Evolutionary conservation across 2,113 vertebrate genomes (phyloP).

Genomic region (Zingel zingel): DNA sequence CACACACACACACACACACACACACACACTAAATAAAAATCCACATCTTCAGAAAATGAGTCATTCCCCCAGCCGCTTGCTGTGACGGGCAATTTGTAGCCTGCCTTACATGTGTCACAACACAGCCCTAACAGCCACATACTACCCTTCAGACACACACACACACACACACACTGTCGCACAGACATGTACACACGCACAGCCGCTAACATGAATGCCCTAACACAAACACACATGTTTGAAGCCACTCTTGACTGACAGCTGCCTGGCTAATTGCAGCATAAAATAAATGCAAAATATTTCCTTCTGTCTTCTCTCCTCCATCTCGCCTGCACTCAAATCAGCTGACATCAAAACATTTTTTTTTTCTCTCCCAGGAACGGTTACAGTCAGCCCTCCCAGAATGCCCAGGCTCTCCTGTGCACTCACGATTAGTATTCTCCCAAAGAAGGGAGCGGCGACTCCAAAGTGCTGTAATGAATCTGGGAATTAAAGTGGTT

Average conservation of each 20-base stretch:
- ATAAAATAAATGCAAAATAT: slow-evolving; percentile 33
- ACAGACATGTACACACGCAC: slow-evolving; percentile 18
- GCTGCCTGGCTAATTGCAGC: slow-evolving; percentile 46
- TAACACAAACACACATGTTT: slow-evolving; percentile 29
- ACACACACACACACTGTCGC: slow-evolving; percentile 27
- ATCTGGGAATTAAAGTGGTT: slow-evolving; percentile 72
- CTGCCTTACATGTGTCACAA: slow-evolving; percentile 77
- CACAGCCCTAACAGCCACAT: slow-evolving; percentile 54
- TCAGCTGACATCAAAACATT: slow-evolving; percentile 5
- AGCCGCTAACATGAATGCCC: slow-evolving; percentile 32
- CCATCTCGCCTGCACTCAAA: neutral
- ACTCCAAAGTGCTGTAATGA: slow-evolving; percentile 70
- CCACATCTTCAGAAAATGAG: slow-evolving; percentile 67
- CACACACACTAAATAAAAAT: slow-evolving; percentile 34
- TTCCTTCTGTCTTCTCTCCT: neutral
- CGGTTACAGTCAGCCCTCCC: slow-evolving; percentile 10
- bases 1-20: slow-evolving; percentile 11
- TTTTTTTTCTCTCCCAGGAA: neutral
- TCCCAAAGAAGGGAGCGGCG: slow-evolving; percentile 45
- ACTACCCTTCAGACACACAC: slow-evolving; percentile 29
- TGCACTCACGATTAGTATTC: slow-evolving; percentile 60
- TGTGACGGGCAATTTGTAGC: slow-evolving; percentile 78
- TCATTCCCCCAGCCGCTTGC: slow-evolving; percentile 66
- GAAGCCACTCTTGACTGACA: slow-evolving; percentile 26
- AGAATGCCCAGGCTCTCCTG: slow-evolving; percentile 22